Evolutionary conservation across 2,888 invertebrate species (phyloP).

Genomic region (Emmelina monodactyla): DNA sequence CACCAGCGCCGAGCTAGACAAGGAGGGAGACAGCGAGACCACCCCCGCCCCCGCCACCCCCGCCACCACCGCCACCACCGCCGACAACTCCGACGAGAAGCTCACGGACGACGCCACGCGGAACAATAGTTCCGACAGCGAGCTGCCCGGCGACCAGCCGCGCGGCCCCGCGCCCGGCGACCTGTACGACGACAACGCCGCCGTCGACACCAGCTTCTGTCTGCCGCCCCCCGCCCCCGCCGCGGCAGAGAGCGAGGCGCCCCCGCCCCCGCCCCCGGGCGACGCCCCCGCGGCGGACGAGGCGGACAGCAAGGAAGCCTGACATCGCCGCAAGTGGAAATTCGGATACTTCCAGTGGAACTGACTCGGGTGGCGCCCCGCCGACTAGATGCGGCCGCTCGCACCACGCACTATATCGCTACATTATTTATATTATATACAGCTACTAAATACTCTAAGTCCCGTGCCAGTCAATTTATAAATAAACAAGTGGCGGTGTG

Average conservation of each 20-base stretch:
- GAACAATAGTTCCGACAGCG: no score
- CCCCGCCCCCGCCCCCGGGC: not conserved
- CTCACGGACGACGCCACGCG: no score
- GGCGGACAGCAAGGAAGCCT: slow-evolving; percentile 30
- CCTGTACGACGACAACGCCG: slow-evolving; percentile 36
- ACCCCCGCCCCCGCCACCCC: no score
- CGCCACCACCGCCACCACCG: no score
- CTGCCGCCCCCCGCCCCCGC: slow-evolving; percentile 5
- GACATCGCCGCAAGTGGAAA: slow-evolving; percentile 37
- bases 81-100: no score
- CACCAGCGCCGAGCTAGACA: no score
- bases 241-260: not conserved
- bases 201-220: slow-evolving; percentile 40
- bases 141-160: not conserved
- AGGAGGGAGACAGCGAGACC: no score
- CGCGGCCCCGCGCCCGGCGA: slow-evolving; percentile 9
- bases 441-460: not conserved
- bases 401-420: slow-evolving; percentile 8
- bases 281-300: slow-evolving; percentile 11
- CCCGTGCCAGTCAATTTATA: no score
- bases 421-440: slow-evolving; percentile 2
- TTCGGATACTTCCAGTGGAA: slow-evolving; percentile 51
- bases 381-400: slow-evolving; percentile 1
- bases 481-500: slow-evolving; percentile 7
- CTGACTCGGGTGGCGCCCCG: slow-evolving; percentile 53